These are phyloP conservation scores for Acanthurus lineatus DNA, from an alignment of 2,797 vertebrate genomes.

Conservation along the genomic window DNA sequence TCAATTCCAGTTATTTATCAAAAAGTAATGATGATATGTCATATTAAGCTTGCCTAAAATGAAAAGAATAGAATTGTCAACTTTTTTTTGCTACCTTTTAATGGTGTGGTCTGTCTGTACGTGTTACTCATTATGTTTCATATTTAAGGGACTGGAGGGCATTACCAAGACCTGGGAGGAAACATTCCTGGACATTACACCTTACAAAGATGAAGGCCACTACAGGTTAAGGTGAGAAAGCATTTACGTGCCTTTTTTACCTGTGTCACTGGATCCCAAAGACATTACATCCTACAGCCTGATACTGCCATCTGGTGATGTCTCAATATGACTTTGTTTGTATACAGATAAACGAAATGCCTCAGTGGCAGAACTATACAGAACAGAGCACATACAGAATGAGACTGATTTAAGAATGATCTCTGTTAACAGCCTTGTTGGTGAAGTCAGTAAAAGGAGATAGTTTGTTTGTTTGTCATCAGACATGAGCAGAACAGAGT, in stretches of 20 bases:
- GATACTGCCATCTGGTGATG: constrained; percentile 11
- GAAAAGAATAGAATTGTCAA: neutral
- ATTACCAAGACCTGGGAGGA: constrained; percentile 88
- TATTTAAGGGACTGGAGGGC: constrained; percentile 85
- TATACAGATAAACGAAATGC: neutral
- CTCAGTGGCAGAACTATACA: neutral
- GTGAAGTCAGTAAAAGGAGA: neutral
- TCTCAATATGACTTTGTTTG: neutral
- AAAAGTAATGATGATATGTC: neutral
- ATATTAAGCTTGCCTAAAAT: neutral
- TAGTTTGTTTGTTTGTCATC: neutral
- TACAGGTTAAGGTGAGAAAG: constrained; percentile 85
- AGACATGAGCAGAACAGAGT: constrained; percentile 3
- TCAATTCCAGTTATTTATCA: neutral
- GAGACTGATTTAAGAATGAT: neutral
- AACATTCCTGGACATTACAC: constrained; percentile 83
- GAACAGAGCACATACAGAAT: neutral
- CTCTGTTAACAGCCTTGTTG: neutral
- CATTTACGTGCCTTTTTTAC: neutral
- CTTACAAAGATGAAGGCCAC: constrained; percentile 90
- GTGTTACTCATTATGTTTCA: constrained; percentile 32
- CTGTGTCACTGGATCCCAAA: neutral
- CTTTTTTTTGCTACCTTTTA: neutral
- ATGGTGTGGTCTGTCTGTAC: neutral
- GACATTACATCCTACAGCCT: neutral